Base-by-base conservation (phyloP, 2,113 vertebrate genomes). In the Girardinichthys multiradiatus region DNA sequence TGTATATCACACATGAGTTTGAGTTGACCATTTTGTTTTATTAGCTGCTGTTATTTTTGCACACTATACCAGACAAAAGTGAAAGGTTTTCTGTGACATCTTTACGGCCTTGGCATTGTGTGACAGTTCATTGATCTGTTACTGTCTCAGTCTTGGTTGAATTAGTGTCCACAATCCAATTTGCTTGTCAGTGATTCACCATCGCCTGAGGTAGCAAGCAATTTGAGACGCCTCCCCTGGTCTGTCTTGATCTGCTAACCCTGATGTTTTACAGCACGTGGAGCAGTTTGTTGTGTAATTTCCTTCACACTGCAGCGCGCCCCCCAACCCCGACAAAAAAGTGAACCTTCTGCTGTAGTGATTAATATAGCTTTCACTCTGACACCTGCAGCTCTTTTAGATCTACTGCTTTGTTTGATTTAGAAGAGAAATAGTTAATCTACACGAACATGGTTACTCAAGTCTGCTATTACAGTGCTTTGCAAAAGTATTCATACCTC, bases 191-290 rank as follows among this genome's bases (percentile, higher is more conserved):
- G 60, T 81, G 80, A 84, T 83, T 87, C 73, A 77, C 77, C n/a
- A 29, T 72, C 27, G 15, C 35, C 76, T 77, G 65, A 81, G 79
- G 48, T 35, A 42, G 63, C 63, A 68, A 86, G 70, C 79, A 62
- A 77, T 84, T 81, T 84, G 72, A 81, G 60, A 82, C 68, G 27
- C 59, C 21, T 61, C 28, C 39, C 21, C 27, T 57, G 24, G 33
- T 71, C 61, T 72, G 35, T 68, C 26, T 57, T 70, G 85, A 86
- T 77, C 61, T 83, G 80, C 83, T 86, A 84, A 70, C 33, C 70
- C 60, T 68, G 69, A 84, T 86, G 79, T 85, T 89, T 87, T 86
- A 84, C 74, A 77, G 62, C 77, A 64, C n/a, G 64, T 74, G 63
- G 58, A 58, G 57, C 68, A 68, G 37, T 76, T 64, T 81, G 77